phyloP scores from a whole-genome alignment of 1,140 invertebrate species.

The Platyscapa corneri region DNA sequence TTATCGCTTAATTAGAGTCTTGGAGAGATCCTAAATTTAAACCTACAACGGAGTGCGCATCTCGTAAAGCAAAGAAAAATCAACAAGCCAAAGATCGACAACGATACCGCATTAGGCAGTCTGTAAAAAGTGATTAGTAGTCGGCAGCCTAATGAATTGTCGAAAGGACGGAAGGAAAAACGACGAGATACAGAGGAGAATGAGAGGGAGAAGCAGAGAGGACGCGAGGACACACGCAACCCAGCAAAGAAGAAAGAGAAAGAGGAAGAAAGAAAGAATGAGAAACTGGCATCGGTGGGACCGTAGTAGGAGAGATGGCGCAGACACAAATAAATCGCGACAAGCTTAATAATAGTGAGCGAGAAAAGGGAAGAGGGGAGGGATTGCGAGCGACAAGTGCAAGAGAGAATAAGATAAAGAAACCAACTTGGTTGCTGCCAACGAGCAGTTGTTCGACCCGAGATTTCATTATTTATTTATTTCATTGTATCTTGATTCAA shows the following conservation, averaged over 20 bases:
- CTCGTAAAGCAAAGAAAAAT: not conserved
- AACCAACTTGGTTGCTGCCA: constrained; percentile 30
- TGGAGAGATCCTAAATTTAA: not conserved
- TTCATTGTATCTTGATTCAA: not conserved
- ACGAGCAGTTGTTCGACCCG: not conserved
- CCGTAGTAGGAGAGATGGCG: constrained; percentile 53
- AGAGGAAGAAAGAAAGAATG: not conserved
- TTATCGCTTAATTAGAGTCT: constrained; percentile 41
- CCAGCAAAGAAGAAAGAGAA: not conserved
- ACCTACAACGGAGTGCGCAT: not conserved
- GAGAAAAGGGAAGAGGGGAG: not conserved
- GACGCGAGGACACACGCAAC: not conserved
- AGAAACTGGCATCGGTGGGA: constrained; percentile 52
- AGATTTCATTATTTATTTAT: not conserved
- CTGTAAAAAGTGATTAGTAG: constrained; percentile 47
- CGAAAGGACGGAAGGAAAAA: constrained; percentile 55
- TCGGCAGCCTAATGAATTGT: constrained; percentile 35
- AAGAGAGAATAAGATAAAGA: not conserved
- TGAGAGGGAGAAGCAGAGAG: not conserved
- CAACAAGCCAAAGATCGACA: not conserved
- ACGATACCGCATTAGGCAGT: constrained; percentile 31
- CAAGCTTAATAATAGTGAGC: constrained; percentile 73
- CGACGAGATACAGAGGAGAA: not conserved
- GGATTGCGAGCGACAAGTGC: not conserved
- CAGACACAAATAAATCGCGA: constrained; percentile 75